Evolutionary conservation across 2,113 vertebrate genomes (phyloP).

Genomic region (Stictonetta naevosa): DNA sequence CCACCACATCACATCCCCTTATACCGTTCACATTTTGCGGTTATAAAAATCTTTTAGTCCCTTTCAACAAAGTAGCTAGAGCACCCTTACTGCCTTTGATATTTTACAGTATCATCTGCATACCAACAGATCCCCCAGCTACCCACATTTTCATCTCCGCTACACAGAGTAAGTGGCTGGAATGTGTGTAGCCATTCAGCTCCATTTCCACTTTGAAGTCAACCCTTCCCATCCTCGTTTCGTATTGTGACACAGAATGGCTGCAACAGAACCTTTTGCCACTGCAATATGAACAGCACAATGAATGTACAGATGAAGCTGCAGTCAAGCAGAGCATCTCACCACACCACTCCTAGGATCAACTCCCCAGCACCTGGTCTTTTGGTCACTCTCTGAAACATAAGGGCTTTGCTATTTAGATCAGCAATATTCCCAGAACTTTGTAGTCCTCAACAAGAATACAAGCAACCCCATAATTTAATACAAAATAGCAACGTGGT

Average conservation of each 20-base stretch:
- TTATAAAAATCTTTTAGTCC: neutral
- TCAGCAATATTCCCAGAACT: neutral
- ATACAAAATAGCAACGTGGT: neutral
- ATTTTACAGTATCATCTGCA: neutral
- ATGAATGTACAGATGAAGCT: neutral
- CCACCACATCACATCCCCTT: neutral
- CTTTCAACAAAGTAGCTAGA: neutral
- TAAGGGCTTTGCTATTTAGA: neutral
- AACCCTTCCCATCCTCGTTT: neutral
- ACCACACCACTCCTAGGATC: neutral
- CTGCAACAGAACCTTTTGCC: neutral
- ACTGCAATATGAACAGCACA: neutral
- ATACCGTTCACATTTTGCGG: neutral
- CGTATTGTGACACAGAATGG: neutral
- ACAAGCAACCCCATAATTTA: neutral
- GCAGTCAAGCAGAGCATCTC: neutral
- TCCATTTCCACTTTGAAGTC: neutral
- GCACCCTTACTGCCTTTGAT: neutral
- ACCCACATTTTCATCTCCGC: neutral
- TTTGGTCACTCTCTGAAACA: neutral
- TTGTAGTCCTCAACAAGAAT: neutral
- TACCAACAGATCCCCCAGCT: neutral
- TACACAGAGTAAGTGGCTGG: neutral
- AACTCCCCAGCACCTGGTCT: neutral
- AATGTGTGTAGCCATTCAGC: neutral